Percentiles rank a stretch among this genome's conserved stretches.
Evolutionary conservation across 2,888 invertebrate species (phyloP).

Genomic region (Dioctria linearis): DNA sequence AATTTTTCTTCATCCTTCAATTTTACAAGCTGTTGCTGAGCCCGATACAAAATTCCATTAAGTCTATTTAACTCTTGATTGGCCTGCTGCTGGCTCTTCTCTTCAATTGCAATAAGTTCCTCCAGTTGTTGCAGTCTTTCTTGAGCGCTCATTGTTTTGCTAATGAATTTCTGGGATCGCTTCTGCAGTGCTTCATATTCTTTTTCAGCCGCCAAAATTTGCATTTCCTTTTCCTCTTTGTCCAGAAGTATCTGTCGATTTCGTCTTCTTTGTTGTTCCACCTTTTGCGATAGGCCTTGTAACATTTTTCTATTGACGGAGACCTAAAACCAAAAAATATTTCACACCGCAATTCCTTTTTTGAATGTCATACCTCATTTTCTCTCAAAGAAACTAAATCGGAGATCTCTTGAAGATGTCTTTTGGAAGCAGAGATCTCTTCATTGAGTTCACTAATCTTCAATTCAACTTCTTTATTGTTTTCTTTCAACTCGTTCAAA

Average conservation of each 20-base stretch:
- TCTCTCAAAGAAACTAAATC: conserved; percentile 68
- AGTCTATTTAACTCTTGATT: conserved; percentile 65
- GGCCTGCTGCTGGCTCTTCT: conserved; percentile 63
- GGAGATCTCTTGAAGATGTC: conserved; percentile 64
- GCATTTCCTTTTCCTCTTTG: conserved; percentile 61
- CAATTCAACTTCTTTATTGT: conserved; percentile 72
- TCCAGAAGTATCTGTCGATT: conserved; percentile 64
- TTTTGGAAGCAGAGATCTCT: conserved; percentile 68
- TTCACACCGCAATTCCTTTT: neutral
- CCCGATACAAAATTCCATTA: conserved; percentile 66
- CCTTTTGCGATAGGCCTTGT: conserved; percentile 65
- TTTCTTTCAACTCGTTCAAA: conserved; percentile 72
- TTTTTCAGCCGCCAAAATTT: conserved; percentile 61
- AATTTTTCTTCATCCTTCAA: conserved; percentile 64
- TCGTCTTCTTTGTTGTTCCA: conserved; percentile 66
- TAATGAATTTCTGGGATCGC: conserved; percentile 63
- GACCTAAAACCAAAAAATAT: conserved; percentile 61
- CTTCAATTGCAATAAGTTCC: conserved; percentile 67
- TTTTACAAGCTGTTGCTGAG: conserved; percentile 65
- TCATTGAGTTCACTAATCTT: conserved; percentile 70
- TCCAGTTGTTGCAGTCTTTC: conserved; percentile 68
- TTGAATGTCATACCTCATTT: conserved; percentile 68
- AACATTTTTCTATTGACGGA: conserved; percentile 66
- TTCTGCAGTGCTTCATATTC: conserved; percentile 62
- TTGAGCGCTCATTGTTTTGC: conserved; percentile 65